phyloP scores from a whole-genome alignment of 2,797 vertebrate genomes.

The Remorina albescens region DNA sequence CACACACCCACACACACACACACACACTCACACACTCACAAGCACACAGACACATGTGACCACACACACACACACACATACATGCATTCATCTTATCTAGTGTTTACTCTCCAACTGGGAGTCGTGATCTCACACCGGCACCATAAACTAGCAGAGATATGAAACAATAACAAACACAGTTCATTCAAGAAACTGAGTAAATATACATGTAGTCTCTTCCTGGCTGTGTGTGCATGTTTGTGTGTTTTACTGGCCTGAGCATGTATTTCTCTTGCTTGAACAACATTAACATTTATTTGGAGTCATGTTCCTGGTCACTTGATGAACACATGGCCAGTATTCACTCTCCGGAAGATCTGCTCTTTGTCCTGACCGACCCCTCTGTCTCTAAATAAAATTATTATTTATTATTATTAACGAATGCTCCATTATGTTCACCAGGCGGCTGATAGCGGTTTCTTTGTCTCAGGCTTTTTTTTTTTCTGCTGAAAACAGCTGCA shows the following conservation, averaged over 20 bases:
- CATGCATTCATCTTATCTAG: conserved; percentile 57
- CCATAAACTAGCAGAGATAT: conserved; percentile 63
- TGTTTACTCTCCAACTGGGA: conserved; percentile 69
- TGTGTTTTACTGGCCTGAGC: conserved; percentile 2
- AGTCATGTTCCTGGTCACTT: not conserved
- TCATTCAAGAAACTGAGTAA: conserved; percentile 50
- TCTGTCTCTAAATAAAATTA: not conserved
- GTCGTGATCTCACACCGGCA: conserved; percentile 53
- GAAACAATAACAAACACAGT: conserved; percentile 69
- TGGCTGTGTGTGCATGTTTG: not conserved
- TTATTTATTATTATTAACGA: not conserved
- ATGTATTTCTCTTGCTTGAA: conserved; percentile 24
- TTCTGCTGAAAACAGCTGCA: not conserved
- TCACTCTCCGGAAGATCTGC: not conserved
- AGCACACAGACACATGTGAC: conserved; percentile 15
- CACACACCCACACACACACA: conserved; percentile 34
- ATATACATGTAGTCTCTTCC: conserved; percentile 43
- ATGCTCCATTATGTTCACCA: not conserved
- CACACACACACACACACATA: conserved; percentile 26
- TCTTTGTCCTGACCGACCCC: not conserved
- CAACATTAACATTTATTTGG: conserved; percentile 6
- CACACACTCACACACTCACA: conserved; percentile 27
- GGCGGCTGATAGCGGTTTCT: not conserved
- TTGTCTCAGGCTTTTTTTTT: too few species aligned
- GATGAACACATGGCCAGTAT: not conserved